Evolutionary conservation across 2,113 vertebrate genomes (phyloP), one percentile per base, ranked within the genome.

Genomic region (Cyprinodon tularosa): DNA sequence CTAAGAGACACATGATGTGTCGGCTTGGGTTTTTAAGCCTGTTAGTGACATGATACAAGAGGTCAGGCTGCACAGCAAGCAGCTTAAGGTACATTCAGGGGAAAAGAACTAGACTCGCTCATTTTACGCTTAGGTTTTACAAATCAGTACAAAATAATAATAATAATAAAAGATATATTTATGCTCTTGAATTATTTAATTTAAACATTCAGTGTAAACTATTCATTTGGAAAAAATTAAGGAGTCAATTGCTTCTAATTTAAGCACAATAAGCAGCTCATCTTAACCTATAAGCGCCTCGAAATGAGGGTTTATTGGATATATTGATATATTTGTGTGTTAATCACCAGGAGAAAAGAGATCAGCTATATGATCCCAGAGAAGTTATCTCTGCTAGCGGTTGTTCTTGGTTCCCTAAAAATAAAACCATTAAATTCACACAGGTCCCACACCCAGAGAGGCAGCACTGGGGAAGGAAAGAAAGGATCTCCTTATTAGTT

Each of bases 1-100:
- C 89, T 66, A 45, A 48, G 38, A 81, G 83, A 87, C 88, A 82
- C 91, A 88, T 88, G 75, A 89, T 76, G 84, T 71, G 77, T 76
- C 48, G 66, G 78, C 29, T 71, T 63, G 45, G 75, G 50, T 10
- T 65, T 80, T 81, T 74, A 72, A 72, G 66, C 65, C 74, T 62
- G 65, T 62, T 12, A 37, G 13, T 77, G 63, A 80, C 48, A 48
- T 8, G 50, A 57, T 57, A 6, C 17, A 57, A 57, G 68, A 62
- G 64, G 63, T 68, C 73, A 83, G 38, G 22, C 38, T 22, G 1
- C 22, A 62, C 44, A 57, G 61, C 50, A 71, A 45, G 64, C 12
- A 47, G 20, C 45, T 71, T 4, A 45, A 57, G 44, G 12, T 45
- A 45, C 5, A 45, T 7, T 45, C 44, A 45, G 6, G 44, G 44